These are phyloP conservation scores for western clawed frog (Xenopus tropicalis) DNA, from an alignment of 2,113 vertebrate genomes.

Conservation along the genomic window DNA sequence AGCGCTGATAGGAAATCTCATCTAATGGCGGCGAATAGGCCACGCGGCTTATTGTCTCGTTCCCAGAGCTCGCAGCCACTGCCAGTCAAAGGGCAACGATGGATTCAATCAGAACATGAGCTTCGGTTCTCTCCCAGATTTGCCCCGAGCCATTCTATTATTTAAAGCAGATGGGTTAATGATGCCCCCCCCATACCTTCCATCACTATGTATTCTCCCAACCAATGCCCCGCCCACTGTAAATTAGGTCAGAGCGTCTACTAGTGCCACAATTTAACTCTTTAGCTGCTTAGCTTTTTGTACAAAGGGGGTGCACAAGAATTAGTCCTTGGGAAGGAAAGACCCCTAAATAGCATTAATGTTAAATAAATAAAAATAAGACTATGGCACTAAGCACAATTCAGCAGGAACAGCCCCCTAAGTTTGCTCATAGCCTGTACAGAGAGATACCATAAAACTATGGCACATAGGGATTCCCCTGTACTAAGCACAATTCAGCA, in stretches of 20 bases:
- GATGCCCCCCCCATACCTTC: neutral
- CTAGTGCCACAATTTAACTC: neutral
- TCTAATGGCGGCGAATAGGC: conserved; percentile 12
- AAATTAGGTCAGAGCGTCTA: neutral
- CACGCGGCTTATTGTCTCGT: neutral
- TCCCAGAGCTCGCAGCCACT: neutral
- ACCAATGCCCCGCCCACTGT: neutral
- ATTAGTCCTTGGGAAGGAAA: no score
- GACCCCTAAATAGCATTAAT: no score
- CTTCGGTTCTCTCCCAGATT: neutral
- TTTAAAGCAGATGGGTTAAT: conserved; percentile 9
- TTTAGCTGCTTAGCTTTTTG: no score
- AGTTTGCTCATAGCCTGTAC: no score
- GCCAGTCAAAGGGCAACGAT: neutral
- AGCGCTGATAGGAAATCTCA: conserved; percentile 1
- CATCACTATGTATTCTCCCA: neutral
- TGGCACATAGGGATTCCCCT: no score
- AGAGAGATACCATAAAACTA: no score
- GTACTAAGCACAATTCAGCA: no score
- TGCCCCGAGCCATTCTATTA: neutral
- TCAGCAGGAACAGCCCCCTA: no score
- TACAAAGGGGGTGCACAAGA: no score
- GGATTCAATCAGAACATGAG: conserved; percentile 10
- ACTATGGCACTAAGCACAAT: no score
- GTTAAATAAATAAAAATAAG: no score